Evolutionary conservation across 2,888 invertebrate species (phyloP).

Genomic region (Cylindroiulus punctatus): DNA sequence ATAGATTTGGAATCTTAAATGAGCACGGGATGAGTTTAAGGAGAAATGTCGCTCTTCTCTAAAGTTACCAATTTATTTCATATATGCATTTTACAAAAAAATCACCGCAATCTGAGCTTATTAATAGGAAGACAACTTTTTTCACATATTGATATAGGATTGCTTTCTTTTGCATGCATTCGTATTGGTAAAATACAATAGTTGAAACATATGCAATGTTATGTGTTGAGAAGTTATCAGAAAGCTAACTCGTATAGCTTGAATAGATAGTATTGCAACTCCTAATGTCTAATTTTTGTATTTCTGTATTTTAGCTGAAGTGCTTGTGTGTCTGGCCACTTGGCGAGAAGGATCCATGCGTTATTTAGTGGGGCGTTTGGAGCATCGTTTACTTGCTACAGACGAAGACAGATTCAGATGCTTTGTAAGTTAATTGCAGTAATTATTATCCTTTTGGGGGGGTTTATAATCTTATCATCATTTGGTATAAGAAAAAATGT

Average conservation of each 20-base stretch:
- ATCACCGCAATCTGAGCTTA: background rate
- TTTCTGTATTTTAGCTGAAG: slow-evolving; percentile 76
- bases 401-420: slow-evolving; percentile 77
- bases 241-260: no score
- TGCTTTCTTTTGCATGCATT: background rate
- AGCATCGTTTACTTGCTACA: slow-evolving; percentile 87
- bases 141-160: background rate
- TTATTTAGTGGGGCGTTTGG: slow-evolving; percentile 88
- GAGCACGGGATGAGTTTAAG: background rate
- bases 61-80: background rate
- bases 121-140: background rate
- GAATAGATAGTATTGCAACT: no score
- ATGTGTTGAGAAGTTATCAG: no score
- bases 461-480: background rate
- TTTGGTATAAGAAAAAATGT: no score
- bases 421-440: slow-evolving; percentile 73
- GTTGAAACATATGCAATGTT: background rate
- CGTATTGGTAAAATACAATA: background rate
- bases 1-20: background rate
- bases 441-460: background rate
- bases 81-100: background rate
- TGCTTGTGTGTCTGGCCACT: slow-evolving; percentile 87
- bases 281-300: background rate
- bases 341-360: slow-evolving; percentile 94
- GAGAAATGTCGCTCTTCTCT: background rate